Evolutionary conservation across 2,113 vertebrate genomes (phyloP).

Genomic region (Chroicocephalus ridibundus): DNA sequence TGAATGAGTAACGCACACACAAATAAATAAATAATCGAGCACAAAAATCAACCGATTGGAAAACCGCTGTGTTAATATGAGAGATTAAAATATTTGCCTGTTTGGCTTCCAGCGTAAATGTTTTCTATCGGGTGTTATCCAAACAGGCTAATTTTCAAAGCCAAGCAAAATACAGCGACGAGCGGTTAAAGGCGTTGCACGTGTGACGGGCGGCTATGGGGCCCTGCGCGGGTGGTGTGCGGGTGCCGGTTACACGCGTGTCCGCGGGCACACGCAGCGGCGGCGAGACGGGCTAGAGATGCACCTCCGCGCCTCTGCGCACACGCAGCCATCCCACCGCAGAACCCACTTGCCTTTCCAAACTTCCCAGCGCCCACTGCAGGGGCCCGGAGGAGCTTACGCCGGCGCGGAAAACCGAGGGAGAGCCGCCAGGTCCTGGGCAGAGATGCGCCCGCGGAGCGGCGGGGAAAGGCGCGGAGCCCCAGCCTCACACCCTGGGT

Average conservation of each 20-base stretch:
- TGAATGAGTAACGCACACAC: constrained; percentile 10
- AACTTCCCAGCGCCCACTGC: background rate
- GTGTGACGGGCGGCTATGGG: accelerated
- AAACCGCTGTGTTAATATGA: constrained; percentile 42
- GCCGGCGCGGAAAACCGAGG: background rate
- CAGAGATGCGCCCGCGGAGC: background rate
- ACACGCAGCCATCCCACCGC: background rate
- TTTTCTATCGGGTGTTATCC: constrained; percentile 39
- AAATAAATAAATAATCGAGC: constrained; percentile 54
- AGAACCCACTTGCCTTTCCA: accelerated
- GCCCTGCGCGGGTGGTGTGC: background rate
- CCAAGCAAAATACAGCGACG: constrained; percentile 9
- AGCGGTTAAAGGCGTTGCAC: background rate
- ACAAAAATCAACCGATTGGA: constrained; percentile 36
- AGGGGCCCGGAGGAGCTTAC: background rate
- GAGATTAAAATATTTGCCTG: constrained; percentile 64
- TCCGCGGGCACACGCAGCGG: background rate
- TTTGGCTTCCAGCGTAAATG: constrained; percentile 46
- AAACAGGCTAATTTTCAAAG: constrained; percentile 52
- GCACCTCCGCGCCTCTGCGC: background rate
- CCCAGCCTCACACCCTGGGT: background rate
- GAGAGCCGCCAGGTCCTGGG: background rate
- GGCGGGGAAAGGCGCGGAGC: background rate
- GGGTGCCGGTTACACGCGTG: background rate
- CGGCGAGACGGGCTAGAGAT: accelerated